phyloP scores from a whole-genome alignment of 1,140 invertebrate genomes.

The Pogonognathellus flavescens region DNA sequence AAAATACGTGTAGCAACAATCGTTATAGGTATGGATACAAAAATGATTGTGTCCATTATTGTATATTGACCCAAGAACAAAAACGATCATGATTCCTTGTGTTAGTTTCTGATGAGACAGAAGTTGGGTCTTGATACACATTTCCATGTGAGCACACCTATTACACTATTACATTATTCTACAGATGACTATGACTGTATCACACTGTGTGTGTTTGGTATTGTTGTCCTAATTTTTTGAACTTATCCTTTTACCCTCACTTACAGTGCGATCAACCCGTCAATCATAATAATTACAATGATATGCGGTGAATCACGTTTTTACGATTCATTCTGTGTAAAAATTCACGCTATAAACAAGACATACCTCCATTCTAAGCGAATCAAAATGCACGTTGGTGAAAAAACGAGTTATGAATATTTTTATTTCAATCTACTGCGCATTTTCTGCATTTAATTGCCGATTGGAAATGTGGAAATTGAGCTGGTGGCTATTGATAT shows the following conservation, averaged over 20 bases:
- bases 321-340: neutral
- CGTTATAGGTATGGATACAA: no score
- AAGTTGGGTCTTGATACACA: no score
- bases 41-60: no score
- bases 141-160: no score
- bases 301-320: constrained; percentile 13
- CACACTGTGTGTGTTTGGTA: neutral
- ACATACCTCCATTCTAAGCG: constrained; percentile 2
- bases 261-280: constrained; percentile 20
- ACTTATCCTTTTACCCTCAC: neutral
- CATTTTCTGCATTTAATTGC: constrained; percentile 47
- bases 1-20: no score
- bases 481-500: neutral
- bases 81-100: no score
- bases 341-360: constrained; percentile 17
- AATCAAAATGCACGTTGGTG: constrained; percentile 9
- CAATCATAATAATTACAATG: constrained; percentile 25
- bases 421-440: neutral
- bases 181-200: neutral
- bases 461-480: constrained; percentile 35
- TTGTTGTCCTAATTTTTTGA: constrained; percentile 16
- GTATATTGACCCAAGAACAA: no score
- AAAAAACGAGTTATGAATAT: constrained; percentile 1
- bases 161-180: no score
- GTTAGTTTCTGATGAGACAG: no score